phyloP scores from a whole-genome alignment of 64 coral and sea anemone genomes.

The Acropora tenuis region DNA sequence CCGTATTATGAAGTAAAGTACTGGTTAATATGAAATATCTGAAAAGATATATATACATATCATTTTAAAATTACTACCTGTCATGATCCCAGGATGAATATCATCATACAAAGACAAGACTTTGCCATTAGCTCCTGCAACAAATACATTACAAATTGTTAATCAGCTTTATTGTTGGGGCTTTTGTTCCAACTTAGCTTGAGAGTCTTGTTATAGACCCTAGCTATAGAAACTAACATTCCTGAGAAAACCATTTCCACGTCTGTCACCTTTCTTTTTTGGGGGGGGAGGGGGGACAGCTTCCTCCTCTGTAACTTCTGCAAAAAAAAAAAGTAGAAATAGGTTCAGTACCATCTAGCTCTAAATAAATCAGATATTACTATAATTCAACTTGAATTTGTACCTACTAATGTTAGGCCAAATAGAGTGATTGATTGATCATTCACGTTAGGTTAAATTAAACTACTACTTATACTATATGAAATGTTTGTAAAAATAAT shows the following conservation, averaged over 20 bases:
- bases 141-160: not conserved
- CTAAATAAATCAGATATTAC: too few relatives aligned
- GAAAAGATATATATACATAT: not conserved
- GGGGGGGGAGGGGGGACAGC: not conserved
- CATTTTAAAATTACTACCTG: not conserved
- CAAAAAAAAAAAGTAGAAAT: not conserved
- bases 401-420: too few relatives aligned
- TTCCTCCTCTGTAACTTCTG: not conserved
- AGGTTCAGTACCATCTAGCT: not conserved
- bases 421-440: not conserved
- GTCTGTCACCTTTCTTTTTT: not conserved
- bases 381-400: too few relatives aligned
- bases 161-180: not conserved
- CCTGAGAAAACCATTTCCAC: not conserved
- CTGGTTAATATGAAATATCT: not conserved
- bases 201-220: not conserved
- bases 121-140: not conserved
- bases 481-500: not conserved
- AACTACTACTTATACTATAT: not conserved
- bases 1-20: not conserved
- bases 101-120: not conserved
- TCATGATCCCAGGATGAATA: not conserved
- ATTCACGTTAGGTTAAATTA: not conserved
- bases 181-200: not conserved
- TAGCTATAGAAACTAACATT: not conserved